Evolutionary conservation across 2,797 vertebrate species (phyloP).

Genomic region (Paedocypris micromegethes): DNA sequence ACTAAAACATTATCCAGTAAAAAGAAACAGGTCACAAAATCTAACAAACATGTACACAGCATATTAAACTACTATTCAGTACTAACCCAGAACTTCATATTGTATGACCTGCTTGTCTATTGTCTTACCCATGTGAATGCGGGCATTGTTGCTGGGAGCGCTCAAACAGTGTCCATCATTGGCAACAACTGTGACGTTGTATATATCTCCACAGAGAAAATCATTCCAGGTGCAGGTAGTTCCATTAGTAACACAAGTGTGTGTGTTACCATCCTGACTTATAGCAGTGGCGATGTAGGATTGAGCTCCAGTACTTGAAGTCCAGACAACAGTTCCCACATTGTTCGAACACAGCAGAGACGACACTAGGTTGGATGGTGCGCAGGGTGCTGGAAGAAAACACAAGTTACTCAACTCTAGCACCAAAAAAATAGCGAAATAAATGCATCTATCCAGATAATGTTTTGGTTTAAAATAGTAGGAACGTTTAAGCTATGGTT

Average conservation of each 20-base stretch:
- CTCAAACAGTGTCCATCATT: constrained; percentile 10
- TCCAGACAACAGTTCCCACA: constrained; percentile 33
- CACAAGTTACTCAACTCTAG: background rate
- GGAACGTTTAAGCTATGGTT: background rate
- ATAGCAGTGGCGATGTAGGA: constrained; percentile 47
- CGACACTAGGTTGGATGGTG: constrained; percentile 17
- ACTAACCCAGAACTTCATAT: background rate
- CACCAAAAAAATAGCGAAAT: background rate
- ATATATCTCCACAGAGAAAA: constrained; percentile 57
- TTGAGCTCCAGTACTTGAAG: constrained; percentile 11
- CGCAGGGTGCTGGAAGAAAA: constrained; percentile 31
- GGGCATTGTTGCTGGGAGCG: constrained; percentile 42
- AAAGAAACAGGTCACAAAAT: too few species aligned
- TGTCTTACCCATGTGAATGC: constrained; percentile 55
- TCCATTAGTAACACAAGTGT: constrained; percentile 55
- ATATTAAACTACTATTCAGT: background rate
- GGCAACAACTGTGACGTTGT: constrained; percentile 19
- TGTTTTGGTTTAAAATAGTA: background rate
- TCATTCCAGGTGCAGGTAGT: constrained; percentile 58
- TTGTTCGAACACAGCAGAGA: constrained; percentile 24
- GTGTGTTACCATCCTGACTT: constrained; percentile 53
- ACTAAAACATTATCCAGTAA: too few species aligned
- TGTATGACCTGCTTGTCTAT: constrained; percentile 21
- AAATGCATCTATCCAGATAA: background rate
- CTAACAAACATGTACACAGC: too few species aligned